Evolutionary conservation across 2,113 vertebrate genomes (phyloP), one percentile per base, ranked within the genome.

Genomic region (Dolichotis patagonum): DNA sequence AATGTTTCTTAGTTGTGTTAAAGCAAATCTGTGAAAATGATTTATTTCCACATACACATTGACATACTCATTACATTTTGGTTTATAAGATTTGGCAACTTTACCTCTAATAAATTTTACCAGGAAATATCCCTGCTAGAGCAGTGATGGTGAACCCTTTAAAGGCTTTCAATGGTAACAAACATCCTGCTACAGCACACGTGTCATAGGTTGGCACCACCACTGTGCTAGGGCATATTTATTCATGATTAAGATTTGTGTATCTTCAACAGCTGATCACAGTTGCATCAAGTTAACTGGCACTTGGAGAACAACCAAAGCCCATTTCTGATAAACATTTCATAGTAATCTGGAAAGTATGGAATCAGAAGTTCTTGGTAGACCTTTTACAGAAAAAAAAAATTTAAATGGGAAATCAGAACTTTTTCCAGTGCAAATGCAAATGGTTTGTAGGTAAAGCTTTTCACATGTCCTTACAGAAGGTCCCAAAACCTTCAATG

Each of bases 291-390:
- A 58, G 54, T 73, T 38, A 56, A 43, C 22, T 12, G n/a, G 17
- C 2, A 62, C 20, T 88, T 41, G 92, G 56, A 82, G 84, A 69
- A n/a, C 1, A 38, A n/a, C 20, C 69, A 92, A 85, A 52, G 24
- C 52, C 82, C 52, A 28, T 65, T 92, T 96, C 16, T 58, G 52
- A 83, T 65, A 95, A 91, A 91, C 2, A 94, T 82, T 94, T 90
- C 95, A 41, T 8, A 91, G n/a, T 85, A 91, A 86, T 67, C 63
- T 35, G 65, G 54, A 73, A 91, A 90, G 80, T 8, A 93, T 22
- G 8, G 35, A 88, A 95, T 81, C 54, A 89, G 80, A 81, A 78
- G 62, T 86, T 94, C 86, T 32, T 95, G n/a, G 41, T 20, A 94
- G 41, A 58, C 4, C 43, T 78, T 65, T 52, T 81, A 91, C 6